These are phyloP conservation scores for Apodemus sylvaticus DNA, from an alignment of 2,113 vertebrate species.

Conservation along the genomic window DNA sequence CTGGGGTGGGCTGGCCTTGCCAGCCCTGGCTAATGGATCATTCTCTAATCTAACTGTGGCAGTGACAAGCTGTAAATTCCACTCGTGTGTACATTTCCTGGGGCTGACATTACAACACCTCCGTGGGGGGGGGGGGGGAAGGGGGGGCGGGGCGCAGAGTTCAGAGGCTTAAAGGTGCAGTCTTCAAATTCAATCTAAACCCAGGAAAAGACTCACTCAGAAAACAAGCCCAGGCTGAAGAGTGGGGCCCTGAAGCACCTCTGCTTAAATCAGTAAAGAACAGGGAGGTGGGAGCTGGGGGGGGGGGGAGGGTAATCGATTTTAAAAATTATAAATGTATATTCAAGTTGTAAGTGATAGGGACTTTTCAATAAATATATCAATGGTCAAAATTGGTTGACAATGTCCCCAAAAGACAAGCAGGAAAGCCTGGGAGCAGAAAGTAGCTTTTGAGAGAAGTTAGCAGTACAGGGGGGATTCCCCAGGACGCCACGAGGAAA, in stretches of 20 bases:
- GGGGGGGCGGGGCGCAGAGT: neutral
- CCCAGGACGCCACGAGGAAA: too few species aligned
- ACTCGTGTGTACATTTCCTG: conserved; percentile 67
- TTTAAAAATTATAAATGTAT: conserved; percentile 33
- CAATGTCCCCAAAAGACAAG: neutral
- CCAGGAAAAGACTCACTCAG: neutral
- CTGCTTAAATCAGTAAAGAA: neutral
- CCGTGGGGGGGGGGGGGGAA: neutral
- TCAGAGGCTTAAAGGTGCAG: conserved; percentile 55
- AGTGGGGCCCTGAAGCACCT: conserved; percentile 9
- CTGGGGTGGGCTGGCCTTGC: neutral
- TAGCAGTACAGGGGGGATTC: neutral
- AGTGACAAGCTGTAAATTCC: conserved; percentile 72
- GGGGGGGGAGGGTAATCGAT: neutral
- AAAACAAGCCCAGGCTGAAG: conserved; percentile 1
- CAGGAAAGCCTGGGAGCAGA: neutral
- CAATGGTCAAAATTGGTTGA: neutral
- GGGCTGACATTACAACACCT: conserved; percentile 39
- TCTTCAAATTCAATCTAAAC: conserved; percentile 44
- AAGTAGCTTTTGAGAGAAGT: neutral
- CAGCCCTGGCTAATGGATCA: conserved; percentile 65
- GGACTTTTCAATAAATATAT: conserved; percentile 58
- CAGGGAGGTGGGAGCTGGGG: neutral
- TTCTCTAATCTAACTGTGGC: conserved; percentile 65
- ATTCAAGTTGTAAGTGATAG: neutral